Base-by-base conservation (phyloP, 1,140 invertebrate species). In the Odontomachus brunneus region DNA sequence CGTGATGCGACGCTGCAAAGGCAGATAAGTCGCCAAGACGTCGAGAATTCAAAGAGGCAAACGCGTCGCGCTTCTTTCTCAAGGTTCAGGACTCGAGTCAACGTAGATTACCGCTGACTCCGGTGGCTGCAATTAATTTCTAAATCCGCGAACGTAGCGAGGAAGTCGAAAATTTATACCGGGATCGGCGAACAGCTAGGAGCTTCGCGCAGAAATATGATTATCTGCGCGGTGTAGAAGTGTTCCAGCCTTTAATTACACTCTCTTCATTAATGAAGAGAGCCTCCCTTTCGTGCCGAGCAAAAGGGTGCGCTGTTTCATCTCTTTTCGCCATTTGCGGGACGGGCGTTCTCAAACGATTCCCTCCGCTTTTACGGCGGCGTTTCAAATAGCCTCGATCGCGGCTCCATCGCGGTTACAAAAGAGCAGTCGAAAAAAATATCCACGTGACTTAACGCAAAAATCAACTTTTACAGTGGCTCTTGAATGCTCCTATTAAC, bases 231-330 rank as follows among this genome's bases (percentile, higher is more conserved):
- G 33, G 17, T 24, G 63, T 51, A 33, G 71, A 80, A 80, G 53
- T 71, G 33, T 80, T 59, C 53, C 51, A 29, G 33, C 26, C 75
- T 80, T 78, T 80, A 71, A 80, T 80, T 80, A 80, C 33, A 22
- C 53, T 80, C 65, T 57, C 53, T 80, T 80, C 65, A 38, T 71
- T 80, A 80, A 80, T 71, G 24, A 59, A 57, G 22, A 57, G 22
- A 78, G 63, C 14, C 15, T 26, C 22, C 22, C 24, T 57, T 44
- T 69, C 14, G 24, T 24, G 7, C 15, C 22, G 19, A 53, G 11
- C 24, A 22, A 19, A 44, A 33, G 33, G 33, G 33, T 5, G 33
- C 12, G 72, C 55, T 59, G 53, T 71, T 71, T 80, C n/a, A 78
- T 78, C 65, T 57, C 12, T 12, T 33, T 44, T 3, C 12, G 63